Base-by-base conservation (phyloP, 2,113 vertebrate genomes). In the Grammomys dolichurus region DNA sequence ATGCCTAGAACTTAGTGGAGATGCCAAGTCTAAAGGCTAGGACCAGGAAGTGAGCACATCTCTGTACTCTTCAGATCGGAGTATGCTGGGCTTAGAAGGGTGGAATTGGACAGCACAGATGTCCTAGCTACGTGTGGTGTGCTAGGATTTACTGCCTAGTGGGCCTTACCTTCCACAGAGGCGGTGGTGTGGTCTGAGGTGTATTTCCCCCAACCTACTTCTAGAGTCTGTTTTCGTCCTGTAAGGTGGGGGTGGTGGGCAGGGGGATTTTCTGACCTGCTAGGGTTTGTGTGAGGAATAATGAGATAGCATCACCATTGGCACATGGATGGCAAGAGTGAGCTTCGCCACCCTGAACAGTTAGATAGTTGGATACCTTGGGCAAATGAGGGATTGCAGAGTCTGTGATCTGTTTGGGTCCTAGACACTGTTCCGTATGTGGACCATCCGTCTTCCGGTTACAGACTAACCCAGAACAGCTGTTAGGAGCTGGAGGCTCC, bases 311-410 rank as follows among this genome's bases (percentile, higher is more conserved):
- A 40, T 17, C 11, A 3, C 5, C 36, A 11, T 14, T 48, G 58
- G 7, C 26, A 22, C 31, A 40, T 20, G 31, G 54, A 43, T 12
- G 20, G 16, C 16, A 48, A 19, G 1, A 20, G 58, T 46, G 60
- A 20, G 31, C 14, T 24, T 54, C 33, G 46, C 31, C 65, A 69
- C 63, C 31, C 19, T n/a, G 31, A 14, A 24, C 43, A 51, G 0
- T 26, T 33, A 48, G 48, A 3, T 65, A 10, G 0, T 28, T 33
- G 56, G 67, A 4, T 72, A 10, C n/a, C 1, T 0, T 2, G 65
- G 75, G 89, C 26, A 33, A 75, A 33, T 7, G 54, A 24, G 16
- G 12, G 43, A 31, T 11, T 4, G 13, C 51, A 54, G 33, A 22
- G 33, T 31, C 84, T 43, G 2, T 26, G 56, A 13, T n/a, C 5